These are phyloP conservation scores for Heterotis niloticus DNA, from an alignment of 2,113 vertebrate genomes.

Conservation along the genomic window DNA sequence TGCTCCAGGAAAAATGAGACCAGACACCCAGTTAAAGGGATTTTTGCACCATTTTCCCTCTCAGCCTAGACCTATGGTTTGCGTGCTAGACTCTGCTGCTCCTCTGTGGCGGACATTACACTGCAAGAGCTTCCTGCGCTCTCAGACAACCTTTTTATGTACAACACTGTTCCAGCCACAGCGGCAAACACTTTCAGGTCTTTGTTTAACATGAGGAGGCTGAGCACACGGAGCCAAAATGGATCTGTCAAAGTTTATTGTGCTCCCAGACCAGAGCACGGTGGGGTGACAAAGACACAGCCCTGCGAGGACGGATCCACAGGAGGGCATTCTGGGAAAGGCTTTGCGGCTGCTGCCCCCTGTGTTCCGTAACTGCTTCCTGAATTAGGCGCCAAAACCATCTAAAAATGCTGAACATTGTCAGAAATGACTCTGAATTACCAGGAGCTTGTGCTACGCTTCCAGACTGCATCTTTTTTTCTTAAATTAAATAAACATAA, in stretches of 20 bases:
- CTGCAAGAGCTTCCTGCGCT: neutral
- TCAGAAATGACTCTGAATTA: neutral
- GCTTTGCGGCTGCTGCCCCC: neutral
- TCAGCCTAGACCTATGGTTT: neutral
- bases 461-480: neutral
- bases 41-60: no score
- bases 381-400: neutral
- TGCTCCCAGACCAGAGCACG: slow-evolving; percentile 5
- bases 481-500: slow-evolving; percentile 11
- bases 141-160: neutral
- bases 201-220: slow-evolving; percentile 54
- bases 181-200: slow-evolving; percentile 18
- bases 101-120: no score
- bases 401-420: neutral
- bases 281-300: slow-evolving; percentile 18
- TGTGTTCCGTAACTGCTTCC: neutral
- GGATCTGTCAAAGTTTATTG: slow-evolving; percentile 55
- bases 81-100: no score
- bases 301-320: neutral
- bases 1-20: no score
- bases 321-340: neutral
- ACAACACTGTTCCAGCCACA: neutral
- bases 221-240: slow-evolving; percentile 60
- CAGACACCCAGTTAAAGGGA: no score
- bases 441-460: neutral